Conservation (phyloP, 92 coral and sea anemone genomes). For the Zoanthus sansibaricus region DNA sequence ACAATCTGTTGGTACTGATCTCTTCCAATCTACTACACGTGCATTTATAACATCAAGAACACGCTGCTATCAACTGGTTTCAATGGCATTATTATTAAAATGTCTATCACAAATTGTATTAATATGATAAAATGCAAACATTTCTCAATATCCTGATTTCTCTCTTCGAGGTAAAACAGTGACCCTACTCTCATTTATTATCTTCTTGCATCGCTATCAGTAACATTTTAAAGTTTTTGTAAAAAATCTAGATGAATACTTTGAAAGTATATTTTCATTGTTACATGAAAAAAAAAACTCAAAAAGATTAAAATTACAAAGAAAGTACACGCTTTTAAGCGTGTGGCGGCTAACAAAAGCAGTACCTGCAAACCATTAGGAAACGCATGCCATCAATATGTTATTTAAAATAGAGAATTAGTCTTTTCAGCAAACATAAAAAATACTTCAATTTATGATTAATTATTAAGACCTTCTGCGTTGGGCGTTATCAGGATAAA, state of each 20-base stretch:
- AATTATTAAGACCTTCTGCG: too few relatives aligned
- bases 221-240: not conserved
- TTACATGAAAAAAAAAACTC: not conserved
- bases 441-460: too few relatives aligned
- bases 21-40: constrained; percentile 21
- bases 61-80: constrained; percentile 4
- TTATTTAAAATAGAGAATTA: too few relatives aligned
- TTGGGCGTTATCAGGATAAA: too few relatives aligned
- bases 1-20: not conserved
- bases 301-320: not conserved
- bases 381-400: too few relatives aligned
- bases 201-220: not conserved
- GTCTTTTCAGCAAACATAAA: too few relatives aligned
- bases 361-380: not conserved
- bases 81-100: not conserved
- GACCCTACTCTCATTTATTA: not conserved
- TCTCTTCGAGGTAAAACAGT: not conserved
- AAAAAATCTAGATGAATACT: not conserved
- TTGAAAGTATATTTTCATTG: not conserved
- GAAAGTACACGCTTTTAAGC: not conserved
- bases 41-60: not conserved
- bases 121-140: not conserved
- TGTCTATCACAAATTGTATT: not conserved
- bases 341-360: not conserved
- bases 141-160: not conserved